Evolutionary conservation across 1,140 invertebrate genomes (phyloP).

Genomic region (Drosophila ficusphila): DNA sequence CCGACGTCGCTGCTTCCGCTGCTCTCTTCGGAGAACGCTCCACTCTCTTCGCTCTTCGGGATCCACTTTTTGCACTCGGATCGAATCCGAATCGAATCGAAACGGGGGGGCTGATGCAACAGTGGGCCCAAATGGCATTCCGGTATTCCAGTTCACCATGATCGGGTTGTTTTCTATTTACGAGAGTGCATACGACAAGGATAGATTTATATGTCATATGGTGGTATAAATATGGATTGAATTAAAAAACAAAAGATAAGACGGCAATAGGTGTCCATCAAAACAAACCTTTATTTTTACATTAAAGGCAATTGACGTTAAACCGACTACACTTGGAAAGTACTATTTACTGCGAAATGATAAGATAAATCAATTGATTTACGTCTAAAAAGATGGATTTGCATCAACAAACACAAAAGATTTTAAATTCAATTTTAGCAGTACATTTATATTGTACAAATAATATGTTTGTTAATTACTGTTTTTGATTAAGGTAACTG

Average conservation of each 20-base stretch:
- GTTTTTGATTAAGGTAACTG: no score
- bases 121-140: not conserved
- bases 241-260: not conserved
- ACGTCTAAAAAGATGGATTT: no score
- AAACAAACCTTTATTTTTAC: no score
- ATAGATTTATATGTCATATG: no score
- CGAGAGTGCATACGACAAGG: not conserved
- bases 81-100: not conserved
- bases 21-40: conserved; percentile 4
- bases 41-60: conserved; percentile 3
- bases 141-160: conserved; percentile 7
- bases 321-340: not conserved
- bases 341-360: no score
- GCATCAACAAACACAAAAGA: no score
- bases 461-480: no score
- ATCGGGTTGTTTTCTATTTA: not conserved
- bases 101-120: conserved; percentile 4
- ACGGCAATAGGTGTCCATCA: no score
- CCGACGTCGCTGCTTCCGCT: conserved; percentile 21
- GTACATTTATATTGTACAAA: no score
- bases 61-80: not conserved
- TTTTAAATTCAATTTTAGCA: no score
- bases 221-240: no score
- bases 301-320: no score
- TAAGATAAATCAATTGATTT: not conserved